These are phyloP conservation scores for Nomada ferruginata DNA, from an alignment of 2,888 invertebrate genomes.

Conservation along the genomic window DNA sequence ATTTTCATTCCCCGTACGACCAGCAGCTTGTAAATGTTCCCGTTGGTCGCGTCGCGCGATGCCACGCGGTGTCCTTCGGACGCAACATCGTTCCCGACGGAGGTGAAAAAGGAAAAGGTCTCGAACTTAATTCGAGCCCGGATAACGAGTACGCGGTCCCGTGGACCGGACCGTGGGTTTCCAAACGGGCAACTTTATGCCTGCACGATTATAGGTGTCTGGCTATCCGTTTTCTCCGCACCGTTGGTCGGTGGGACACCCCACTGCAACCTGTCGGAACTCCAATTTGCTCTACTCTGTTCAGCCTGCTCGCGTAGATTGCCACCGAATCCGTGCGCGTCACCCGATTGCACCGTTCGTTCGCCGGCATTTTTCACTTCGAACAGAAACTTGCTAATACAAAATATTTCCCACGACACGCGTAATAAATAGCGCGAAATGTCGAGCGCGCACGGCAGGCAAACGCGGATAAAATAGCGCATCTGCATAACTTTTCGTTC, in stretches of 20 bases:
- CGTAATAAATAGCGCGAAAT: neutral
- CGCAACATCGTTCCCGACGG: neutral
- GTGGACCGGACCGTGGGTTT: slow-evolving; percentile 43
- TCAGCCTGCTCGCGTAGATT: slow-evolving; percentile 25
- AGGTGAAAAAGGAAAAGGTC: neutral
- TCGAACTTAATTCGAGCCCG: slow-evolving; percentile 63
- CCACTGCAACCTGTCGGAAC: slow-evolving; percentile 72
- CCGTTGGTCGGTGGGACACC: slow-evolving; percentile 65
- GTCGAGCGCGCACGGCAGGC: slow-evolving; percentile 2
- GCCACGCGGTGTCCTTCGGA: neutral
- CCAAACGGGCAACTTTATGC: slow-evolving; percentile 68
- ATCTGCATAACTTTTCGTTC: slow-evolving; percentile 56
- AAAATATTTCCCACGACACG: too few relatives aligned
- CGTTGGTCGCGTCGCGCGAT: neutral
- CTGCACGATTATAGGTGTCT: slow-evolving; percentile 65
- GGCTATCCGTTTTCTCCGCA: slow-evolving; percentile 70
- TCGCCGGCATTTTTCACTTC: neutral
- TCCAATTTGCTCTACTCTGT: slow-evolving; percentile 70
- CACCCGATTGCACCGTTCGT: neutral
- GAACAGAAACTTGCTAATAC: too few relatives aligned
- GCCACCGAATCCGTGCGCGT: slow-evolving; percentile 24
- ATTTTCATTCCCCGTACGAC: neutral
- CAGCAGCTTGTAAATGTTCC: slow-evolving; percentile 12
- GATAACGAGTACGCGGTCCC: slow-evolving; percentile 56
- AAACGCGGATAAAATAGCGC: slow-evolving; percentile 26